Conservation (phyloP, 2,797 vertebrate genomes). For the Mormyrops boulengeri region DNA sequence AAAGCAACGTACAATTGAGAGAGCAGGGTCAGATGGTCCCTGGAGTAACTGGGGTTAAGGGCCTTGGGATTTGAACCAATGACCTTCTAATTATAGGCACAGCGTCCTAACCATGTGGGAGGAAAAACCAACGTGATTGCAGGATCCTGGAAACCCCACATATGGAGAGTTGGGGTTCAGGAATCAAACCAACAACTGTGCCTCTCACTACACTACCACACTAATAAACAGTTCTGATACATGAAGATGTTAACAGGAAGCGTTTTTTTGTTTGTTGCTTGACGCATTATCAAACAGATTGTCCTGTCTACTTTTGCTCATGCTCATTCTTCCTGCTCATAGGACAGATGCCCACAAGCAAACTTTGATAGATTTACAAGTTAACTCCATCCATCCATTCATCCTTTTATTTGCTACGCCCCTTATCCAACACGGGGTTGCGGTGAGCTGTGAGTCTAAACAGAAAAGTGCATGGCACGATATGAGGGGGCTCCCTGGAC, state of each 20-base stretch:
- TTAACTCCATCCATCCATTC: not conserved
- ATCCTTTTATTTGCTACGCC: not conserved
- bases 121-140: not conserved
- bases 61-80: not conserved
- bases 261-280: not conserved
- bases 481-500: not conserved
- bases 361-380: not conserved
- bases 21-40: not conserved
- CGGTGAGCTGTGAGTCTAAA: conserved; percentile 20
- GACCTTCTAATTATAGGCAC: not conserved
- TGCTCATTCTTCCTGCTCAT: not conserved
- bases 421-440: not conserved
- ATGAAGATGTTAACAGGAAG: not conserved
- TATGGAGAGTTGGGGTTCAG: not conserved
- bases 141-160: not conserved
- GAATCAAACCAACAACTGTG: not conserved
- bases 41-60: not conserved
- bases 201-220: not conserved
- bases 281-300: not conserved
- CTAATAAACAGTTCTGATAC: not conserved
- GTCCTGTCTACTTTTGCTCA: not conserved
- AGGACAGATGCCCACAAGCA: not conserved
- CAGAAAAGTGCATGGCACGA: not conserved
- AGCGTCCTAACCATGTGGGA: not conserved
- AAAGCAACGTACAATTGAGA: not conserved